These are phyloP conservation scores for Ephydatia muelleri DNA, from an alignment of 37 sponge, comb jelly and placozoan genomes.

Conservation along the genomic window DNA sequence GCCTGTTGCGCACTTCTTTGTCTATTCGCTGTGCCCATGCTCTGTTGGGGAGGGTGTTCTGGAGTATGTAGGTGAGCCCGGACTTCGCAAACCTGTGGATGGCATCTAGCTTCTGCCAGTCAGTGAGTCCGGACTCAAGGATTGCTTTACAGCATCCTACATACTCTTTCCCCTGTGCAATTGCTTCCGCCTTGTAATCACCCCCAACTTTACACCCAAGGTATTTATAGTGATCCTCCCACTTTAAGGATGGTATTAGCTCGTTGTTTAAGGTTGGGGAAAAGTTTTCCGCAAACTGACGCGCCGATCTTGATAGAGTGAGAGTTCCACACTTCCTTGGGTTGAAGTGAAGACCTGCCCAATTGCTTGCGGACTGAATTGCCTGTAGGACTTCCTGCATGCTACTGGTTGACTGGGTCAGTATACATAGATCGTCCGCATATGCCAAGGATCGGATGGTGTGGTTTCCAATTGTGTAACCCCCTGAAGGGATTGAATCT, in stretches of 20 bases:
- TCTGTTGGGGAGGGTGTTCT: too few relatives aligned
- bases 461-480: too few relatives aligned
- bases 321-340: slow-evolving; percentile 32
- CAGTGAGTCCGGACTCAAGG: background rate
- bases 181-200: too few relatives aligned
- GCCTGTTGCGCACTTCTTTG: background rate
- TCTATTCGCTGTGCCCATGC: slow-evolving; percentile 11
- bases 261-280: background rate
- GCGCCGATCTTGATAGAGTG: too few relatives aligned
- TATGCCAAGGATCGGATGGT: too few relatives aligned
- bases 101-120: slow-evolving; percentile 66
- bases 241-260: slow-evolving; percentile 5
- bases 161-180: background rate
- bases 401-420: too few relatives aligned
- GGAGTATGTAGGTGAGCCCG: slow-evolving; percentile 1
- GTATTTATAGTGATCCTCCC: slow-evolving; percentile 23
- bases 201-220: slow-evolving; percentile 5
- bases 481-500: too few relatives aligned
- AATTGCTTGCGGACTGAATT: too few relatives aligned
- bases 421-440: too few relatives aligned
- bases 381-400: slow-evolving; percentile 1
- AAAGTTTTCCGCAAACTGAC: background rate
- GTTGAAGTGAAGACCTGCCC: slow-evolving; percentile 33
- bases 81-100: slow-evolving; percentile 28
- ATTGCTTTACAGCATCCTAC: background rate